Evolutionary conservation across 2,888 invertebrate genomes (phyloP).

Genomic region (Corythucha ciliata): DNA sequence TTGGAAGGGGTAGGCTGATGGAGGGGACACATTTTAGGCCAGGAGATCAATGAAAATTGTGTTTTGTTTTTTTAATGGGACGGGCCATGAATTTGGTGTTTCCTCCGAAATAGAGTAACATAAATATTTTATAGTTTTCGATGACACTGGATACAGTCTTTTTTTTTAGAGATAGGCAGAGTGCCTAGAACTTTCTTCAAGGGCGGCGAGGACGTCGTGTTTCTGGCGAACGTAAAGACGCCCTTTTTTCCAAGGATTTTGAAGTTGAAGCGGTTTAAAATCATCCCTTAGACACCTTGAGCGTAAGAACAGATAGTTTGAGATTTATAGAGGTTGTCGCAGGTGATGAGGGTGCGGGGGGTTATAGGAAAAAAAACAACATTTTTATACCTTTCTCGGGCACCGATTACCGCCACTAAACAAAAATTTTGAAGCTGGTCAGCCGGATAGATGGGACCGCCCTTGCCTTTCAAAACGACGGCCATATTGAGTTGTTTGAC

Average conservation of each 20-base stretch:
- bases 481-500: conserved; percentile 94
- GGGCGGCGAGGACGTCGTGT: conserved; percentile 76
- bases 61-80: no score
- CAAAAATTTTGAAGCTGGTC: conserved; percentile 83
- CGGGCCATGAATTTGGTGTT: no score
- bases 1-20: no score
- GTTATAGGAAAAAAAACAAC: neutral
- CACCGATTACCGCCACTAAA: conserved; percentile 90
- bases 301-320: no score
- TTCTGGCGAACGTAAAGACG: conserved; percentile 85
- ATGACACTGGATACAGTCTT: no score
- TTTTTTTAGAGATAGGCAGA: conserved; percentile 28
- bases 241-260: conserved; percentile 94
- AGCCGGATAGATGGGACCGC: conserved; percentile 74
- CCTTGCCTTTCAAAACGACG: conserved; percentile 72
- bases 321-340: no score
- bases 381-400: conserved; percentile 58
- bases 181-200: conserved; percentile 78
- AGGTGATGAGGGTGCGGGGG: neutral
- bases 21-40: no score
- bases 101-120: no score
- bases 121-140: no score
- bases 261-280: conserved; percentile 83
- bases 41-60: no score
- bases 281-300: conserved; percentile 78